Percentiles rank a stretch among this genome's conserved stretches.
These are phyloP conservation scores for Sarcophaga rosellei DNA, from an alignment of 2,888 invertebrate species.

Conservation along the genomic window DNA sequence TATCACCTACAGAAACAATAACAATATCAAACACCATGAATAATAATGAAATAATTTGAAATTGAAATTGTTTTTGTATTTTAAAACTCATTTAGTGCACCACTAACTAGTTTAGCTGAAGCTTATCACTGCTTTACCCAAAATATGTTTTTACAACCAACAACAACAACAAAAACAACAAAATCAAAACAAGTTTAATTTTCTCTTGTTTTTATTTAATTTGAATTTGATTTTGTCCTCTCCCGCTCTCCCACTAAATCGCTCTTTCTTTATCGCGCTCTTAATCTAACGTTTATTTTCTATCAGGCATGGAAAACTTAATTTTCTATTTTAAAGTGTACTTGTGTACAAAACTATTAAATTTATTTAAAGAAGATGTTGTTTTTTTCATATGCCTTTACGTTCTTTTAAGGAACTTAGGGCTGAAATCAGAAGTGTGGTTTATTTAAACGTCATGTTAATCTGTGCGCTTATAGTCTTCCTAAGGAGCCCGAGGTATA, in stretches of 20 bases:
- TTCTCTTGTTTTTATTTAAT: neutral
- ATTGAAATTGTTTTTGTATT: conserved; percentile 16
- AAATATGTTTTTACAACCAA: neutral
- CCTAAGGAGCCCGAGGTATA: too few relatives aligned
- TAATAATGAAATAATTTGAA: neutral
- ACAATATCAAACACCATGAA: neutral
- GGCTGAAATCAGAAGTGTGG: too few relatives aligned
- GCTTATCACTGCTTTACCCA: conserved; percentile 31
- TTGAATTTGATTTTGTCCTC: neutral
- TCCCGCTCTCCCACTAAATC: neutral
- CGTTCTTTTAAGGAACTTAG: too few relatives aligned
- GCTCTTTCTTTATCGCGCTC: conserved; percentile 23
- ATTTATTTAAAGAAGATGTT: too few relatives aligned
- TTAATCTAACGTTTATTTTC: neutral
- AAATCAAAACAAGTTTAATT: neutral
- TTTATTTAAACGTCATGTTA: too few relatives aligned
- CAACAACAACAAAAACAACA: neutral
- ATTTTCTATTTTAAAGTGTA: too few relatives aligned
- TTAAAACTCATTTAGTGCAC: conserved; percentile 58
- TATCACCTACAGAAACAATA: conserved; percentile 28
- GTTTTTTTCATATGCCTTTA: too few relatives aligned
- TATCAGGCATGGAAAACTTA: neutral
- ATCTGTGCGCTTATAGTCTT: too few relatives aligned
- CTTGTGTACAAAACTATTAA: too few relatives aligned
- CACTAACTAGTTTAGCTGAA: conserved; percentile 58